Evolutionary conservation across 1,140 invertebrate genomes (phyloP), one percentile per base, ranked within the genome.

Genomic region (Cydia fagiglandana): DNA sequence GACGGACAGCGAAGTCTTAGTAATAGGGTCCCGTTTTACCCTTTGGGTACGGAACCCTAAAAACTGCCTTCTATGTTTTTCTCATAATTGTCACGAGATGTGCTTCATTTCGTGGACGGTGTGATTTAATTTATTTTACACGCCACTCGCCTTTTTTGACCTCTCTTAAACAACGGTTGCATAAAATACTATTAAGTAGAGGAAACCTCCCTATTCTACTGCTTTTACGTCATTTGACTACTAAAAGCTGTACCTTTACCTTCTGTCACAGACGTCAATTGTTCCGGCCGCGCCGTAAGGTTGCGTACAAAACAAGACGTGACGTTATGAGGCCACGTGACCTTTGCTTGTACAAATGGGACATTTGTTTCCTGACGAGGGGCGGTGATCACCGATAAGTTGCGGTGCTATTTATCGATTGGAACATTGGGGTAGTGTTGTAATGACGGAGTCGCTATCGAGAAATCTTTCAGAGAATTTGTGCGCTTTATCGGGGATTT

Each of bases 301-400:
- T 9, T 13, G 64, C 15, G 64, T 15, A 68, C 64, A 68, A 24
- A 64, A 68, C 64, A 68, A 28, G 64, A 68, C 30, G 24, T 68
- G 64, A 68, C 64, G 30, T 53, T 53, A 68, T n/a, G 12, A 28
- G 64, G 30, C 13, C 64, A 34, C 10, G 28, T 68, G 64, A 68
- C 64, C 30, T 34, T 68, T 15, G 15, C 50, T 53, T 17, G 50
- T 34, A 34, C 30, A 68, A 68, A 38, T 68, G 15, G 64, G 64
- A 68, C 64, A 68, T 68, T 68, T 68, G 30, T 68, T 34, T 53
- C 50, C 64, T 53, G 50, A 68, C 24, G 30, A 38, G 30, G 30
- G 24, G 6, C 30, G 28, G 15, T 68, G 64, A 68, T 34, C 64
- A 68, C 2, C 64, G 64, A 68, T 34, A 68, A 68, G n/a, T 17